These are phyloP conservation scores for Xiphias gladius DNA, from an alignment of 2,113 vertebrate species.

Conservation along the genomic window DNA sequence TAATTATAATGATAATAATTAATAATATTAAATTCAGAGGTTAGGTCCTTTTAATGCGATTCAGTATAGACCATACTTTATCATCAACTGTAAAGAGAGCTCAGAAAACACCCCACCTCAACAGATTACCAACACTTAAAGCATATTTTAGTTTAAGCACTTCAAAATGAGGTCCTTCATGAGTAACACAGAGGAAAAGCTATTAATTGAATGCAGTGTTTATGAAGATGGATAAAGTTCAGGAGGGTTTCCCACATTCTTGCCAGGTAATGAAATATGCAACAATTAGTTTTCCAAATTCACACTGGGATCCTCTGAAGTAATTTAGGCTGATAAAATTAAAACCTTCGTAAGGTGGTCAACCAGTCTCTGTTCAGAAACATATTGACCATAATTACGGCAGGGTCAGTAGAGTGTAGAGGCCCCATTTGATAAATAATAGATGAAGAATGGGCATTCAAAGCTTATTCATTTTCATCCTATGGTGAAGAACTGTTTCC, in stretches of 20 bases:
- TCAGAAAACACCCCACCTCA: conserved; percentile 36
- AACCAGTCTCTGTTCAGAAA: conserved; percentile 67
- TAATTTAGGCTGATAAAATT: conserved; percentile 78
- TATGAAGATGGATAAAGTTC: conserved; percentile 48
- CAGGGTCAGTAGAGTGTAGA: conserved; percentile 75
- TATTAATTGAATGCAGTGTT: conserved; percentile 49
- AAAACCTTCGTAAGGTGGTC: conserved; percentile 68
- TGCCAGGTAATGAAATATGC: conserved; percentile 68
- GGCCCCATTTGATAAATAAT: conserved; percentile 73
- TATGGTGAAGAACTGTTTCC: conserved; percentile 70
- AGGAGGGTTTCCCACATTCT: conserved; percentile 34
- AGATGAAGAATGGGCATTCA: conserved; percentile 74
- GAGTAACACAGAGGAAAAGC: conserved; percentile 33
- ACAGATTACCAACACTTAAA: conserved; percentile 37
- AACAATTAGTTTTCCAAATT: conserved; percentile 74
- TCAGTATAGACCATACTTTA: conserved; percentile 29
- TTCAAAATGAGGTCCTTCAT: conserved; percentile 38
- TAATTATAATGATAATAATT: conserved; percentile 37
- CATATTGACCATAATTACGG: conserved; percentile 76
- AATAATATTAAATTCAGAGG: conserved; percentile 50
- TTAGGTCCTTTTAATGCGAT: conserved; percentile 41
- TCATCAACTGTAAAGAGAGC: conserved; percentile 25
- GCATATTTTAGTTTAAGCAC: conserved; percentile 43
- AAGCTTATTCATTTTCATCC: conserved; percentile 82
- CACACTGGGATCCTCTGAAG: conserved; percentile 60